Evolutionary conservation across 2,113 vertebrate genomes (phyloP).

Genomic region (Tragelaphus imberbis): DNA sequence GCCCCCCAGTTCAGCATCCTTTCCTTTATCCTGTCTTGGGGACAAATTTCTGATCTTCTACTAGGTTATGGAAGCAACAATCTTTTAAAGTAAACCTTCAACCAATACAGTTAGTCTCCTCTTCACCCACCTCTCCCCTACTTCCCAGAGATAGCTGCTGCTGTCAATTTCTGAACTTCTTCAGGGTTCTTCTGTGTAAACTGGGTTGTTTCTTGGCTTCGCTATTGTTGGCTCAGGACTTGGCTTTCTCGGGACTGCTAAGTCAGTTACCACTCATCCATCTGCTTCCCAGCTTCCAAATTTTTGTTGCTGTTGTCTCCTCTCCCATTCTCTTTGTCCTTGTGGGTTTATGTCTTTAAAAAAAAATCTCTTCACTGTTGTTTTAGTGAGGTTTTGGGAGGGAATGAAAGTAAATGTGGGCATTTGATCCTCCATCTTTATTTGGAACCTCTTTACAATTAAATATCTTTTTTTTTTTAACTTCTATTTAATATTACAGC

Average conservation of each 20-base stretch:
- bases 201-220: slow-evolving; percentile 18
- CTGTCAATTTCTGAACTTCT: background rate
- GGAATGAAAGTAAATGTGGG: slow-evolving; percentile 66
- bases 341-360: slow-evolving; percentile 63
- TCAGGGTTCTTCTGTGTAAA: background rate
- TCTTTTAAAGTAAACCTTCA: background rate
- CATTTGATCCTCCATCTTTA: slow-evolving; percentile 61
- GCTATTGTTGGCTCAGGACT: background rate
- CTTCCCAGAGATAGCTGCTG: background rate
- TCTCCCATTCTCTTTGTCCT: slow-evolving; percentile 64
- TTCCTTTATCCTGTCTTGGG: background rate
- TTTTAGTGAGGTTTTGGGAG: slow-evolving; percentile 72
- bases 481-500: slow-evolving; percentile 40
- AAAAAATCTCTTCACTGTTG: slow-evolving; percentile 65
- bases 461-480: slow-evolving; percentile 34
- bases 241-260: slow-evolving; percentile 48
- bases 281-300: slow-evolving; percentile 42
- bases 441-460: slow-evolving; percentile 62
- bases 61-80: background rate
- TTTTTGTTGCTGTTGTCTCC: slow-evolving; percentile 68
- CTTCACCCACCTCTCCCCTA: background rate
- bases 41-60: background rate
- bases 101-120: background rate
- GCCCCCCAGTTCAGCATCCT: background rate
- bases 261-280: slow-evolving; percentile 61